Evolutionary conservation across 2,888 invertebrate genomes (phyloP).

Genomic region (Tethea ocularis): DNA sequence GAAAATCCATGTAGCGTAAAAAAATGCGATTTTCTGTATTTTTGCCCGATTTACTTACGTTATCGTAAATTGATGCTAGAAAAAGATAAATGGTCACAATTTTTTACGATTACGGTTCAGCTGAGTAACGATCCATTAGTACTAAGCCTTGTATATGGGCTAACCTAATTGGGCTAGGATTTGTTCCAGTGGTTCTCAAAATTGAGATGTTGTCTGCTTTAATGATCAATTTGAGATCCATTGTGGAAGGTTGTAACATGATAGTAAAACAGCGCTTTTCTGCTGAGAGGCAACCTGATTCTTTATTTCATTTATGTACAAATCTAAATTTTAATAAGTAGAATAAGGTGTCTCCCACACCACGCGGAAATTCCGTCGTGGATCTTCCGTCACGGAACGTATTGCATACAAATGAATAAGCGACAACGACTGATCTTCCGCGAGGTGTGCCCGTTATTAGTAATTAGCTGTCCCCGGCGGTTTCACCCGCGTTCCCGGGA

Average conservation of each 20-base stretch:
- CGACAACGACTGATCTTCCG: too few species aligned
- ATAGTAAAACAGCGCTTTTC: not conserved
- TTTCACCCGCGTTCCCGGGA: too few species aligned
- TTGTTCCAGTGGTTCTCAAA: not conserved
- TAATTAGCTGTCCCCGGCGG: too few species aligned
- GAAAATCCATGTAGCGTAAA: not conserved
- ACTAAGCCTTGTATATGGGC: slow-evolving; percentile 1
- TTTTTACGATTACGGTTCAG: not conserved
- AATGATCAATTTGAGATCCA: not conserved
- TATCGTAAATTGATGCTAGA: not conserved
- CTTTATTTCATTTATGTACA: too few species aligned
- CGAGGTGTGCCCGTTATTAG: too few species aligned
- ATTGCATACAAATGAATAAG: too few species aligned
- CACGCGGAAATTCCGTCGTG: too few species aligned
- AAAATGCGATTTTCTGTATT: not conserved
- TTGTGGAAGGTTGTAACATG: not conserved
- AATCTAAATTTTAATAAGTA: too few species aligned
- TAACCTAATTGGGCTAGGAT: not conserved
- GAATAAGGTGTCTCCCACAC: too few species aligned
- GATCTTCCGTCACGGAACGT: too few species aligned
- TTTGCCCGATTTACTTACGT: not conserved
- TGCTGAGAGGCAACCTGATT: not conserved
- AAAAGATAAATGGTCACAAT: slow-evolving; percentile 3
- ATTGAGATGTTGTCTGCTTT: not conserved
- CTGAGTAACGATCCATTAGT: slow-evolving; percentile 2